Percentiles rank a stretch among this genome's conserved stretches.
Evolutionary conservation across 2,888 invertebrate species (phyloP).

Genomic region (Bugula neritina): DNA sequence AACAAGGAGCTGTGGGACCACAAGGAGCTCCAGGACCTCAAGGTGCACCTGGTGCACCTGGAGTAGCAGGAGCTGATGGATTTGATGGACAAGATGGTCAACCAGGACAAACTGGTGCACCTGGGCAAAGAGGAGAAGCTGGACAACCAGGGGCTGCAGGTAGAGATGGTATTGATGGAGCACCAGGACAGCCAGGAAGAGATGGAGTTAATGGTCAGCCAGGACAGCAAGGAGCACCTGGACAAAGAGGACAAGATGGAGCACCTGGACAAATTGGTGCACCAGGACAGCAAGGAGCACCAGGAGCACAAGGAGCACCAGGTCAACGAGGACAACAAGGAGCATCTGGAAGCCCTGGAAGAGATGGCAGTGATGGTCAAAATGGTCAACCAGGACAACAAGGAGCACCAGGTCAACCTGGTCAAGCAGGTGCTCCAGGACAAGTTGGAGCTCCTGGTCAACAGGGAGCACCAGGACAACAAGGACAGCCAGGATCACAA

Average conservation of each 20-base stretch:
- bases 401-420: slow-evolving; percentile 30
- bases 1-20: slow-evolving; percentile 16
- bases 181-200: slow-evolving; percentile 19
- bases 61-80: slow-evolving; percentile 28
- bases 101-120: slow-evolving; percentile 28
- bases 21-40: slow-evolving; percentile 26
- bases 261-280: neutral
- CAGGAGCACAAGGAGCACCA: slow-evolving; percentile 1
- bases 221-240: neutral
- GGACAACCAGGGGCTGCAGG: slow-evolving; percentile 29
- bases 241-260: neutral
- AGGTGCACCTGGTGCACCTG: slow-evolving; percentile 27
- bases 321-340: neutral
- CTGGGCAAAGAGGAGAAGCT: slow-evolving; percentile 28
- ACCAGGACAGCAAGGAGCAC: slow-evolving; percentile 22
- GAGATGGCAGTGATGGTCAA: neutral
- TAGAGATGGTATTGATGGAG: slow-evolving; percentile 27
- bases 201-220: neutral
- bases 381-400: neutral
- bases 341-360: slow-evolving; percentile 3
- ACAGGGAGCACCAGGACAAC: neutral
- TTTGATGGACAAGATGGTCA: slow-evolving; percentile 27
- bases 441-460: slow-evolving; percentile 11
- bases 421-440: slow-evolving; percentile 11
- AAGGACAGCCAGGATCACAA: slow-evolving; percentile 26